A percentile compares a stretch with the other conserved stretches of the same genome.
Evolutionary conservation across 2,113 vertebrate species (phyloP).

Genomic region (Atractosteus spatula): DNA sequence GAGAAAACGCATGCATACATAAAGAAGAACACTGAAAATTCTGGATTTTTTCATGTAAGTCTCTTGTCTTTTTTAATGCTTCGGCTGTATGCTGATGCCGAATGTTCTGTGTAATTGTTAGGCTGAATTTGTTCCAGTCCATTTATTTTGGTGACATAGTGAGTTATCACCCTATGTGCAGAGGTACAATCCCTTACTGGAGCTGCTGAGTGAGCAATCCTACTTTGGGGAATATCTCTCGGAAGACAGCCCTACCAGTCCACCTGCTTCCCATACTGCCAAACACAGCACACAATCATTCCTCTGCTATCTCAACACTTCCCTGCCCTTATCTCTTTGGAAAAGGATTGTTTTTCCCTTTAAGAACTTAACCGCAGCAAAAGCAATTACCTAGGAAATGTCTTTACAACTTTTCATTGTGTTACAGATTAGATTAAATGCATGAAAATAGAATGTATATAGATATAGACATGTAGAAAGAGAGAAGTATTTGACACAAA

Average conservation of each 20-base stretch:
- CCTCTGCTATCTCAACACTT: too few species aligned
- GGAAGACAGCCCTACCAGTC: background rate
- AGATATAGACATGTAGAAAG: too few species aligned
- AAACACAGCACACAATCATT: background rate
- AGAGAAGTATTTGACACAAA: too few species aligned
- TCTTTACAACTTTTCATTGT: too few species aligned
- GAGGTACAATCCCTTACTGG: background rate
- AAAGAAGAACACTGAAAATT: too few species aligned
- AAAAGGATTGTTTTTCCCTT: too few species aligned
- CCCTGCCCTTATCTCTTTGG: too few species aligned
- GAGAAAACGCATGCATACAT: too few species aligned
- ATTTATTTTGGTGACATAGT: slow-evolving; percentile 2
- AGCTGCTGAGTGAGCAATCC: slow-evolving; percentile 1
- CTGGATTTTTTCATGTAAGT: too few species aligned
- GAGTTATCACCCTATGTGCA: background rate
- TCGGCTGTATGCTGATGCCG: background rate
- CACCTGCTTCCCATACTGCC: background rate
- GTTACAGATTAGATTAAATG: too few species aligned
- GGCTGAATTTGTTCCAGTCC: slow-evolving; percentile 8
- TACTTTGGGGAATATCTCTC: background rate
- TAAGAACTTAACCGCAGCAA: background rate
- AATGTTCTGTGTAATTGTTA: slow-evolving; percentile 1
- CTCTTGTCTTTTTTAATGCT: background rate
- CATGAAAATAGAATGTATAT: too few species aligned
- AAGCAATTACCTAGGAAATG: too few species aligned